Evolutionary conservation across 2,888 invertebrate species (phyloP), one percentile per base, ranked within the genome.

Genomic region (Boloria euphrosyne): DNA sequence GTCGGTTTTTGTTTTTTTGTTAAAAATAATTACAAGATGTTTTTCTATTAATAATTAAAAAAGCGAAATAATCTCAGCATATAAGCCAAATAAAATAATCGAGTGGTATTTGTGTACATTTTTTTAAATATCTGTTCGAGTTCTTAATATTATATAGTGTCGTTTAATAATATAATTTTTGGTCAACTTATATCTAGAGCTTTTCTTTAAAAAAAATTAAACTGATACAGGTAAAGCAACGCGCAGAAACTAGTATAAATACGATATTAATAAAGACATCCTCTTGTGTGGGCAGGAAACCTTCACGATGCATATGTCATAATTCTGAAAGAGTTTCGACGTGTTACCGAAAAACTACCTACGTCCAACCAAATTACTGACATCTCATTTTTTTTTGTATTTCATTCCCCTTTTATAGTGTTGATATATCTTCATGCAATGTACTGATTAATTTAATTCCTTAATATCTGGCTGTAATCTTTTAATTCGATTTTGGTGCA

Each of bases 301-400:
- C 63, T 38, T 59, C 68, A 66, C 46, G 61, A 71, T 71, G 72
- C 71, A 73, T 73, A 75, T 76, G 79, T 79, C 78, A 80, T 79
- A 80, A 79, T 76, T 78, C 76, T 69, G 74, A 74, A 68, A 49
- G 52, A 58, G 44, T 55, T 62, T 62, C 62, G 55, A 66, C 38
- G 62, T 62, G 51, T 62, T 64, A 66, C 44, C 18, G 53, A 62
- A 65, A 59, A 65, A 47, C 54, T 65, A 65, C 65, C 62, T 62
- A 65, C 62, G 63, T 65, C 51, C 43, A 57, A 70, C 75, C 62
- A 13, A 76, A 76, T 78, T 76, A 78, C 76, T 73, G 74, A 78
- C 79, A 77, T 60, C 47, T 55, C 51, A 51, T 52, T 67, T 64
- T 52, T 67, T 64, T 67, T 61, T 65, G 50, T 64, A 27, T 53